A percentile compares a stretch with the other conserved stretches of the same genome.
Conservation (phyloP, 1,140 invertebrate species). For the Procambarus virginalis region DNA sequence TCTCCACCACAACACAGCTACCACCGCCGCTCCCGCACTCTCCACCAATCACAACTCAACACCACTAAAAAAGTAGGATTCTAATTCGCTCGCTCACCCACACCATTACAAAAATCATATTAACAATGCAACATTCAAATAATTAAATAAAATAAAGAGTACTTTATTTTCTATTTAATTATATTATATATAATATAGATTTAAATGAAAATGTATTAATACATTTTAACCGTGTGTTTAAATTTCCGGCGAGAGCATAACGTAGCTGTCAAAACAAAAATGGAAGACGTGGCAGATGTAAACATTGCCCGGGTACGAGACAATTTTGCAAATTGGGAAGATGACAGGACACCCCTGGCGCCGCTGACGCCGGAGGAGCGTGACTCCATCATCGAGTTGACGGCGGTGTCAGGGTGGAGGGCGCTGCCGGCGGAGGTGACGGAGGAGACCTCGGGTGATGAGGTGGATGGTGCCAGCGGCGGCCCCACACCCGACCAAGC, state of each 20-base stretch:
- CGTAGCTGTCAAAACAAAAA: constrained; percentile 58
- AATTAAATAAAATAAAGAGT: too few relatives aligned
- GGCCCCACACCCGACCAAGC: background rate
- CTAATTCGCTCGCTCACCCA: too few relatives aligned
- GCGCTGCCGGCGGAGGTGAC: constrained; percentile 75
- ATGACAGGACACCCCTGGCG: constrained; percentile 78
- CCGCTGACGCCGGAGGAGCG: constrained; percentile 84
- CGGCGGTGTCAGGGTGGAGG: constrained; percentile 77
- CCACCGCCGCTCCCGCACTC: too few relatives aligned
- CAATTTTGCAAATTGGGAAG: constrained; percentile 38
- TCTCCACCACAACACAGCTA: too few relatives aligned
- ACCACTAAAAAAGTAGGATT: too few relatives aligned
- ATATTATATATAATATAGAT: background rate
- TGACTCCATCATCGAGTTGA: constrained; percentile 83
- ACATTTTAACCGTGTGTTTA: background rate
- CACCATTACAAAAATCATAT: too few relatives aligned
- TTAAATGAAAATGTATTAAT: background rate
- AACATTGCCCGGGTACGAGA: constrained; percentile 57
- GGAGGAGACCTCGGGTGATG: constrained; percentile 32
- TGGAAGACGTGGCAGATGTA: constrained; percentile 68
- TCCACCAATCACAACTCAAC: too few relatives aligned
- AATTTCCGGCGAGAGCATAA: background rate
- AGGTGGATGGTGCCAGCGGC: background rate
- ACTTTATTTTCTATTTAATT: too few relatives aligned
- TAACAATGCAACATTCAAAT: too few relatives aligned